Percentiles rank a stretch among this genome's conserved stretches.
Conservation (phyloP, 2,888 invertebrate genomes). For the Salticus scenicus region DNA sequence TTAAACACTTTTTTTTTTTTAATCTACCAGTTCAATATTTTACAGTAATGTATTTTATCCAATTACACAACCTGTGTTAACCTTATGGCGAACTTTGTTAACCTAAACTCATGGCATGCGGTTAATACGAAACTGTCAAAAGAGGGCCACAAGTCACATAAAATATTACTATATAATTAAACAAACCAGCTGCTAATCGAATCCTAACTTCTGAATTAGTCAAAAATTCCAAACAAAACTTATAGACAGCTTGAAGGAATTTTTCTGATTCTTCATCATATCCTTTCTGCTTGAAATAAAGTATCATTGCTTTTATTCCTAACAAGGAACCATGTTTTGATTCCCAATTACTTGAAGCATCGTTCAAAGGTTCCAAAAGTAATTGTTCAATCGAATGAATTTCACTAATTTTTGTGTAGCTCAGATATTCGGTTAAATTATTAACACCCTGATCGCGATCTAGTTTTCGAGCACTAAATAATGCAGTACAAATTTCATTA, state of each 20-base stretch:
- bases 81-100: too few relatives aligned
- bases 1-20: too few relatives aligned
- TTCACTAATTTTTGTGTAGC: constrained; percentile 43
- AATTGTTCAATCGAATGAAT: constrained; percentile 72
- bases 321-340: constrained; percentile 76
- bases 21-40: too few relatives aligned
- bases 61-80: too few relatives aligned
- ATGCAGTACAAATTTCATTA: constrained; percentile 26
- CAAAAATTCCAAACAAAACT: constrained; percentile 74
- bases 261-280: constrained; percentile 73
- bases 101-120: too few relatives aligned
- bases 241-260: constrained; percentile 73
- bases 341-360: constrained; percentile 76
- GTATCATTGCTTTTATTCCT: constrained; percentile 75
- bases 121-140: too few relatives aligned
- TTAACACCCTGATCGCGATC: constrained; percentile 75
- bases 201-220: constrained; percentile 77
- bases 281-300: constrained; percentile 56
- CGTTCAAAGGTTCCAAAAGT: constrained; percentile 72
- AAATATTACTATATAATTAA: too few relatives aligned
- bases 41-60: too few relatives aligned
- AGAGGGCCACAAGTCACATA: too few relatives aligned
- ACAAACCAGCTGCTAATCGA: constrained; percentile 76
- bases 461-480: constrained; percentile 75
- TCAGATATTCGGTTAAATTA: constrained; percentile 72